These are phyloP conservation scores for Pissodes strobi DNA, from an alignment of 1,140 invertebrate genomes.

Conservation along the genomic window DNA sequence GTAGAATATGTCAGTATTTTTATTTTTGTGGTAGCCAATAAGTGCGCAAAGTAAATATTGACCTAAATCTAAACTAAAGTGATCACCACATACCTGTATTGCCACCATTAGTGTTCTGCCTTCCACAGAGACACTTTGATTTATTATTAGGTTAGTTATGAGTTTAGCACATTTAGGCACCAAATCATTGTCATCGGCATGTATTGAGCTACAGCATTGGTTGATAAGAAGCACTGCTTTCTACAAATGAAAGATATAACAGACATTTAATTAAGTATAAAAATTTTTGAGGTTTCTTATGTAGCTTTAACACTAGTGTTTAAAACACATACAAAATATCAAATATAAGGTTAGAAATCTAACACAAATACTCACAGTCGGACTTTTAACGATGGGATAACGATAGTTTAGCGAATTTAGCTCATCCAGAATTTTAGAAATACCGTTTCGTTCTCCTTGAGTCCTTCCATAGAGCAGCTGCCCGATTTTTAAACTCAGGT, in stretches of 20 bases:
- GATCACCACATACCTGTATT: conserved; percentile 43
- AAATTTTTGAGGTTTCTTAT: too few relatives aligned
- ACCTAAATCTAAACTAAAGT: too few relatives aligned
- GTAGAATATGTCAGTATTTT: too few relatives aligned
- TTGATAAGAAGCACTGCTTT: conserved; percentile 55
- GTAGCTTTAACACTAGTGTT: too few relatives aligned
- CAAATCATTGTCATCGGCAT: conserved; percentile 53
- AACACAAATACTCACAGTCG: not conserved
- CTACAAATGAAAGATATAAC: conserved; percentile 45
- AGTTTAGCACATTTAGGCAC: conserved; percentile 56
- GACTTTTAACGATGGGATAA: conserved; percentile 5
- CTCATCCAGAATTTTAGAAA: conserved; percentile 6
- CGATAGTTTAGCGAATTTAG: conserved; percentile 19
- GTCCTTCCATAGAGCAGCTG: conserved; percentile 1
- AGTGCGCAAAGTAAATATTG: too few relatives aligned
- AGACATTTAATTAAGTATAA: too few relatives aligned
- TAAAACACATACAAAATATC: too few relatives aligned
- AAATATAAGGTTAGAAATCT: too few relatives aligned
- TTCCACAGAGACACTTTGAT: conserved; percentile 50
- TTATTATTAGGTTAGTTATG: conserved; percentile 53
- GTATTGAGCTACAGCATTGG: conserved; percentile 54
- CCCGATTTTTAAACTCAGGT: conserved; percentile 3
- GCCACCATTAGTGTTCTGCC: conserved; percentile 51
- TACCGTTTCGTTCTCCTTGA: conserved; percentile 7
- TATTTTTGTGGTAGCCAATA: too few relatives aligned